Conservation (phyloP, 2,797 vertebrate species). For the Argentina silus region DNA sequence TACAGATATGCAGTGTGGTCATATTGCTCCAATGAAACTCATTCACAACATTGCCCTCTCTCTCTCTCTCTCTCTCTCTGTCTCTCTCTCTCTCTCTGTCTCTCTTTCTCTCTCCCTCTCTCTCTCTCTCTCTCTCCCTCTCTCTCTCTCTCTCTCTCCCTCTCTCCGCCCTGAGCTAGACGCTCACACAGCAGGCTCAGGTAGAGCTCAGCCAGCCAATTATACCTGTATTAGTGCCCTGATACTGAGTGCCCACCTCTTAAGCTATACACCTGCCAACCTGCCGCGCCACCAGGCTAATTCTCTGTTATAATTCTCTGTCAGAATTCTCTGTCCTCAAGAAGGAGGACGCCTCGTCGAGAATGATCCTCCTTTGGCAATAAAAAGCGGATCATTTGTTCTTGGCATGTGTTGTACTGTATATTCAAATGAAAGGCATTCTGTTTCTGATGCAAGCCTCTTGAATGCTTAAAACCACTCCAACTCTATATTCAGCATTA, state of each 20-base stretch:
- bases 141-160: neutral
- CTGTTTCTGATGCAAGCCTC: neutral
- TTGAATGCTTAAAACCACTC: neutral
- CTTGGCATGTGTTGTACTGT: neutral
- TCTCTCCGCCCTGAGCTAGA: neutral
- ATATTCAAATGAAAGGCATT: neutral
- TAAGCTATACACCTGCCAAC: slow-evolving; percentile 17
- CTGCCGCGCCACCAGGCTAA: slow-evolving; percentile 13
- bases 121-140: neutral
- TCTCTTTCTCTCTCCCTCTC: too few species aligned
- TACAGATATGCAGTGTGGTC: neutral
- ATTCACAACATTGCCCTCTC: too few species aligned
- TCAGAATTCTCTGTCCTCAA: neutral
- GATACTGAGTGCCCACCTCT: neutral
- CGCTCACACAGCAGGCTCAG: neutral
- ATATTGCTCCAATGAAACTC: too few species aligned
- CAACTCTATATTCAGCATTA: neutral
- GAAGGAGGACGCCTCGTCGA: neutral
- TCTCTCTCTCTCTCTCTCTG: too few species aligned
- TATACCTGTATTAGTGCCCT: slow-evolving; percentile 9
- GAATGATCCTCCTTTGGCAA: neutral
- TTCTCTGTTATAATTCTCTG: neutral
- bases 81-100: too few species aligned
- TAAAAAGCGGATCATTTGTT: neutral
- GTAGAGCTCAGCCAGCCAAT: slow-evolving; percentile 9